These are phyloP conservation scores for Caenorhabditis plicata DNA, from an alignment of 2,888 invertebrate genomes.

Conservation along the genomic window DNA sequence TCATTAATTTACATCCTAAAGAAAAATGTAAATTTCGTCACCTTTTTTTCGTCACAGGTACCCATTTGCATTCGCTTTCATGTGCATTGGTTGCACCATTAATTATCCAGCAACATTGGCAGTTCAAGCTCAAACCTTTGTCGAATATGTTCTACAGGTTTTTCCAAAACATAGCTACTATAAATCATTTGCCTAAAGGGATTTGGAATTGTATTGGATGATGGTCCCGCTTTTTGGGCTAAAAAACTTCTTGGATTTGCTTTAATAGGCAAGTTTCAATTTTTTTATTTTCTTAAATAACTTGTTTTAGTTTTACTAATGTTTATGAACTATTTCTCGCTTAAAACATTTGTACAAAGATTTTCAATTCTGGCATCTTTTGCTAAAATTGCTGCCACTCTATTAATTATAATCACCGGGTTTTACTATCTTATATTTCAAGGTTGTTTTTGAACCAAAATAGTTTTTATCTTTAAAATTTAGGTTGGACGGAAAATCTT, in stretches of 20 bases:
- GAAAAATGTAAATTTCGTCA: too few species aligned
- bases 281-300: not conserved
- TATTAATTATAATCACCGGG: slow-evolving; percentile 54
- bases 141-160: slow-evolving; percentile 61
- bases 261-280: slow-evolving; percentile 38
- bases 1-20: too few species aligned
- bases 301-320: slow-evolving; percentile 46
- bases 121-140: slow-evolving; percentile 61
- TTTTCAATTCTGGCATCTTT: slow-evolving; percentile 60
- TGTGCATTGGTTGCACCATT: slow-evolving; percentile 61
- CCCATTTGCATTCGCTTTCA: slow-evolving; percentile 63
- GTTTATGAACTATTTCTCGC: slow-evolving; percentile 63
- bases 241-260: slow-evolving; percentile 55
- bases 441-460: slow-evolving; percentile 7
- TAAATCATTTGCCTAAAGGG: slow-evolving; percentile 38
- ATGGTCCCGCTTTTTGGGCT: slow-evolving; percentile 36
- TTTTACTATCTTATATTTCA: slow-evolving; percentile 52
- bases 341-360: slow-evolving; percentile 56
- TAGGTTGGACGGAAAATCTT: slow-evolving; percentile 26
- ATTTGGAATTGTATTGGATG: slow-evolving; percentile 35
- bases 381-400: slow-evolving; percentile 55
- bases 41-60: too few species aligned
- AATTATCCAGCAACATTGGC: slow-evolving; percentile 62
- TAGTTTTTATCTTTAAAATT: not conserved
- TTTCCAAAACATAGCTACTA: too few species aligned